Conservation (phyloP, 2,113 vertebrate species). For the Paralichthys olivaceus region DNA sequence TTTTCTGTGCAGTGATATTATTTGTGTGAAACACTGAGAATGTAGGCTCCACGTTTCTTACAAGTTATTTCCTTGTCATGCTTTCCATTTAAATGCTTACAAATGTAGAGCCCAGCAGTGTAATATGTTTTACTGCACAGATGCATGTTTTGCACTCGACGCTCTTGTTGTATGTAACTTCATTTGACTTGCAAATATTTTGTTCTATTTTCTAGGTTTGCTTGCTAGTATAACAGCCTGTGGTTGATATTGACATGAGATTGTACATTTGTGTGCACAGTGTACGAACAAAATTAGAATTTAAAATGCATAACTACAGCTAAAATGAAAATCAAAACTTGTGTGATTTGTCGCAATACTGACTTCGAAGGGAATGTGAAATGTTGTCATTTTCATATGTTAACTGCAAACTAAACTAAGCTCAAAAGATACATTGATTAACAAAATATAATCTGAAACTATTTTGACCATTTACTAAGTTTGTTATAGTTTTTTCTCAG, state of each 20-base stretch:
- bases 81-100: slow-evolving; percentile 5
- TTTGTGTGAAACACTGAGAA: slow-evolving; percentile 13
- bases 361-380: not conserved
- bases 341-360: too few species aligned
- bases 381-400: not conserved
- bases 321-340: not conserved
- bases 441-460: not conserved
- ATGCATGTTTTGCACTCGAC: slow-evolving; percentile 15
- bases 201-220: not conserved
- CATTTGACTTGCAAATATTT: not conserved
- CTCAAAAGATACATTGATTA: not conserved
- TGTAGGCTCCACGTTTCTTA: not conserved
- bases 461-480: not conserved
- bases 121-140: not conserved
- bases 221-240: not conserved
- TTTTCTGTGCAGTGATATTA: slow-evolving; percentile 30
- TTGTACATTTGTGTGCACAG: slow-evolving; percentile 1
- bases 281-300: not conserved
- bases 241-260: not conserved
- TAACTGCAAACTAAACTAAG: not conserved
- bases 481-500: not conserved
- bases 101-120: not conserved
- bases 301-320: not conserved
- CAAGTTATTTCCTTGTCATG: not conserved
- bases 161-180: not conserved